Evolutionary conservation across 2,797 vertebrate genomes (phyloP).

Genomic region (Notolepis coatsorum): DNA sequence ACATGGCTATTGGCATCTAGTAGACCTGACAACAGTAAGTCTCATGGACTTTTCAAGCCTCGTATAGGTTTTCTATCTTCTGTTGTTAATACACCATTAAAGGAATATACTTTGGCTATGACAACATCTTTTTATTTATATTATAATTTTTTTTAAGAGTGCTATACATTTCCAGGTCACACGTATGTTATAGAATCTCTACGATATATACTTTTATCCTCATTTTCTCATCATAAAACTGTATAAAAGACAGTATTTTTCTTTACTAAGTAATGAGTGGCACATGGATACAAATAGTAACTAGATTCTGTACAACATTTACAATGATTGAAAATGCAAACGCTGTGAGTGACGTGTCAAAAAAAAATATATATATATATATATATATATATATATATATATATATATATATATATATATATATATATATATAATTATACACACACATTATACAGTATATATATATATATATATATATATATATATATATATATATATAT

Average conservation of each 20-base stretch:
- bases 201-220: conserved; percentile 33
- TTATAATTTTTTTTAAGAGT: conserved; percentile 52
- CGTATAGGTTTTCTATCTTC: not conserved
- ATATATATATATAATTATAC: too few species aligned
- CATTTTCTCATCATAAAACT: conserved; percentile 62
- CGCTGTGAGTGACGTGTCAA: conserved; percentile 29
- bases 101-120: too few species aligned
- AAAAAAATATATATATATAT: conserved; percentile 41
- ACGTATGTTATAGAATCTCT: conserved; percentile 64
- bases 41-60: not conserved
- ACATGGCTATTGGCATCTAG: conserved; percentile 16
- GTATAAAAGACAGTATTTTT: conserved; percentile 67
- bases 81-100: too few species aligned
- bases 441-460: too few species aligned
- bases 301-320: conserved; percentile 82
- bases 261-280: conserved; percentile 63
- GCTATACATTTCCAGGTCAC: conserved; percentile 56
- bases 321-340: conserved; percentile 61
- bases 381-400: too few species aligned
- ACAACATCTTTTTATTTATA: too few species aligned
- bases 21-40: too few species aligned
- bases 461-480: too few species aligned
- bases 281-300: conserved; percentile 80
- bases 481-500: too few species aligned
- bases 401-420: too few species aligned